phyloP scores from a whole-genome alignment of 2,797 vertebrate genomes.

The Onychomys arenicola region DNA sequence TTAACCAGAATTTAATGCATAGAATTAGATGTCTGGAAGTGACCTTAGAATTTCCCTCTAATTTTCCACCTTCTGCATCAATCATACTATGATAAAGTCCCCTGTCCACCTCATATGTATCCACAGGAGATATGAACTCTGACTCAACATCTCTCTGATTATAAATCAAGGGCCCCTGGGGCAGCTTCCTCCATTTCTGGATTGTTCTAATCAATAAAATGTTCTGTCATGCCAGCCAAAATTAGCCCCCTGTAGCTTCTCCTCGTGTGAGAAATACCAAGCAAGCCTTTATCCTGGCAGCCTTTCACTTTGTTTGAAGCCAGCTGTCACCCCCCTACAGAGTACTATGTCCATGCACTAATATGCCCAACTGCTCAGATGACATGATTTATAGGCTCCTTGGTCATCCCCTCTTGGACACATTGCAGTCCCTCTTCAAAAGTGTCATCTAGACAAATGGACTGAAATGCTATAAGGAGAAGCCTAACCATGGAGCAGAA shows the following conservation, averaged over 20 bases:
- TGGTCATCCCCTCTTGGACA: conserved; percentile 18
- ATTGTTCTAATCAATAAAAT: conserved; percentile 63
- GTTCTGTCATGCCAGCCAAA: conserved; percentile 62
- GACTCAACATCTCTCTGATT: conserved; percentile 59
- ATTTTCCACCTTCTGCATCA: not conserved
- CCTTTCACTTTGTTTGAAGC: conserved; percentile 51
- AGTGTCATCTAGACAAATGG: not conserved
- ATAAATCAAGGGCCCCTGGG: conserved; percentile 70
- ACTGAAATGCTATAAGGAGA: not conserved
- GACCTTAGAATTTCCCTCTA: not conserved
- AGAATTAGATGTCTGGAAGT: conserved; percentile 43
- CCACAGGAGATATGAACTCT: not conserved
- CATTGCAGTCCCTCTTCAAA: conserved; percentile 26
- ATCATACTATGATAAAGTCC: conserved; percentile 50
- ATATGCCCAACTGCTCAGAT: conserved; percentile 4
- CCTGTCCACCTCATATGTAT: too few species aligned
- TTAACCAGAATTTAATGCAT: not conserved
- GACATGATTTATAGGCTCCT: conserved; percentile 49
- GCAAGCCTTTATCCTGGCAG: conserved; percentile 45
- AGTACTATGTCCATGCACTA: conserved; percentile 24
- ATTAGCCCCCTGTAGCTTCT: conserved; percentile 67
- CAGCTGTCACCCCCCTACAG: conserved; percentile 63
- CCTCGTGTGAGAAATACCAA: conserved; percentile 40
- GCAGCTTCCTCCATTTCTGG: conserved; percentile 60
- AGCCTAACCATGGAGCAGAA: conserved; percentile 16